A percentile compares a stretch with the other conserved stretches of the same genome.
These are phyloP conservation scores for Lethenteron camtschaticum DNA, from an alignment of 2,113 vertebrate species.

Conservation along the genomic window DNA sequence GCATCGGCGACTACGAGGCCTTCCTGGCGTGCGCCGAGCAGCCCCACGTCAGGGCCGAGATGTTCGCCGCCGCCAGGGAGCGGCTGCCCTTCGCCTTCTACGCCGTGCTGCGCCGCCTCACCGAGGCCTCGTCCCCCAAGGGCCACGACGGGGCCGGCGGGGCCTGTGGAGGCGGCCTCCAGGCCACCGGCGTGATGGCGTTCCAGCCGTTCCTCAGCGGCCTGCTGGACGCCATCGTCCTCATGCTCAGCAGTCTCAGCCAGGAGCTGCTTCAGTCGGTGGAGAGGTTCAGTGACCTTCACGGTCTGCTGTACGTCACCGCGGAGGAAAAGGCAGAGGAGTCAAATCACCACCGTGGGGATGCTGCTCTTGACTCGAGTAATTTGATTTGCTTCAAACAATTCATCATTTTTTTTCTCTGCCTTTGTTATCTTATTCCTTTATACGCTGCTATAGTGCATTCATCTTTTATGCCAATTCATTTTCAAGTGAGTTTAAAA, in stretches of 20 bases:
- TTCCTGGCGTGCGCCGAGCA: not conserved
- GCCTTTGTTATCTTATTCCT: too few relatives aligned
- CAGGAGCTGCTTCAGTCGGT: not conserved
- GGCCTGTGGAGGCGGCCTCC: not conserved
- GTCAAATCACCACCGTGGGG: too few relatives aligned
- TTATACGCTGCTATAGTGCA: too few relatives aligned
- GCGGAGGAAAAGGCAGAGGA: too few relatives aligned
- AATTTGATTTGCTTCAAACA: too few relatives aligned
- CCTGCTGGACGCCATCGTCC: slow-evolving; percentile 2
- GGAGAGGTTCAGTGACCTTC: too few relatives aligned
- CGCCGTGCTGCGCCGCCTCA: not conserved
- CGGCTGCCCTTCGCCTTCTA: not conserved
- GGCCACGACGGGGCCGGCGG: not conserved
- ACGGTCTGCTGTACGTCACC: too few relatives aligned
- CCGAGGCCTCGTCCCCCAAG: not conserved
- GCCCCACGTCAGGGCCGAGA: not conserved
- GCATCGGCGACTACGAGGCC: not conserved
- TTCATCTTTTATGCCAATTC: too few relatives aligned
- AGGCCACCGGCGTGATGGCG: too few relatives aligned
- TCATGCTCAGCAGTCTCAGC: slow-evolving; percentile 4
- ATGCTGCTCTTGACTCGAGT: too few relatives aligned
- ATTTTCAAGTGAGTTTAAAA: too few relatives aligned
- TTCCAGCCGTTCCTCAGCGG: not conserved
- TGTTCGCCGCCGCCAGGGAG: not conserved
- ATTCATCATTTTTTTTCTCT: too few relatives aligned